Evolutionary conservation across 2,888 invertebrate genomes (phyloP).

Genomic region (Watsonalla cultraria): DNA sequence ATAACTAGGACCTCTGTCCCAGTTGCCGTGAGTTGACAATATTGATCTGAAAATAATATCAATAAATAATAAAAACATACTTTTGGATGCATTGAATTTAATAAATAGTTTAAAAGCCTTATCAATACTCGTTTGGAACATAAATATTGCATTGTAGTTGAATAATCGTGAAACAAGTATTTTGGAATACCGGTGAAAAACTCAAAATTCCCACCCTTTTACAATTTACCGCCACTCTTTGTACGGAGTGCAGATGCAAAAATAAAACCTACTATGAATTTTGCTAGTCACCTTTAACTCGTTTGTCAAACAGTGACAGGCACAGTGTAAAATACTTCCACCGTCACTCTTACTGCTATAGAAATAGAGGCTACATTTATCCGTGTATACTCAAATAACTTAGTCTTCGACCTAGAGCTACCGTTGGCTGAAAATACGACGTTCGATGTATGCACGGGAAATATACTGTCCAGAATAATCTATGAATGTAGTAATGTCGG

Average conservation of each 20-base stretch:
- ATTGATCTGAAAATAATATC: too few species aligned
- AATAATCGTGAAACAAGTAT: too few species aligned
- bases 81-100: too few species aligned
- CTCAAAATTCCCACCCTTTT: constrained; percentile 30
- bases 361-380: constrained; percentile 21
- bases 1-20: too few species aligned
- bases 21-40: too few species aligned
- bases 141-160: too few species aligned
- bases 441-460: constrained; percentile 47
- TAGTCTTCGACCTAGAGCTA: constrained; percentile 31
- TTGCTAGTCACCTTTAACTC: constrained; percentile 62
- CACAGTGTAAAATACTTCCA: constrained; percentile 24
- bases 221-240: constrained; percentile 60
- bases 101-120: too few species aligned
- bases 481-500: constrained; percentile 27
- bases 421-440: constrained; percentile 52
- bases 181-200: too few species aligned
- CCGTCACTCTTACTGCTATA: constrained; percentile 10
- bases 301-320: constrained; percentile 61
- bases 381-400: constrained; percentile 8
- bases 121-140: too few species aligned
- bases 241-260: constrained; percentile 55
- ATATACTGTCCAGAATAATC: constrained; percentile 49
- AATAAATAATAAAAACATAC: too few species aligned
- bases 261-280: constrained; percentile 61